These are phyloP conservation scores for Drosophila mettleri DNA, from an alignment of 2,888 invertebrate species.

Conservation along the genomic window DNA sequence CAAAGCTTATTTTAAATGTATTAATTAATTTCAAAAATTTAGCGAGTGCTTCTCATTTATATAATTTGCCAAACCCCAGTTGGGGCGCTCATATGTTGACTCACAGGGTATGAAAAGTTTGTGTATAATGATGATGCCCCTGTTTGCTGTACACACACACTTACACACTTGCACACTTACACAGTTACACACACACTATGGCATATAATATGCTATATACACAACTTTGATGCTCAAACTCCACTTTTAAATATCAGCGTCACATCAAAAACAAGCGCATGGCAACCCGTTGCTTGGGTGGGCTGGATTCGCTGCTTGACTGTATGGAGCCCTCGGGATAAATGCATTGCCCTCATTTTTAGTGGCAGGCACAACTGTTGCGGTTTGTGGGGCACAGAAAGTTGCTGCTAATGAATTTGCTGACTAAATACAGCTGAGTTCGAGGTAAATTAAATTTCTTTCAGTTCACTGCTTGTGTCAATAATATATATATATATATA, in stretches of 20 bases:
- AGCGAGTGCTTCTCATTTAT: neutral
- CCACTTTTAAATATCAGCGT: conserved; percentile 78
- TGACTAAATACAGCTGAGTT: conserved; percentile 30
- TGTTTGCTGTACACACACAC: neutral
- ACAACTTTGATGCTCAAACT: conserved; percentile 65
- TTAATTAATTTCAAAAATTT: too few species aligned
- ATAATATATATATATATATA: conserved; percentile 43
- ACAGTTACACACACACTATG: neutral
- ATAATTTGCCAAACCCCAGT: neutral
- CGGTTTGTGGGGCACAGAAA: conserved; percentile 33
- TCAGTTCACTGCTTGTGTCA: neutral
- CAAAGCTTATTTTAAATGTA: too few species aligned
- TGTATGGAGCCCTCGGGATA: conserved; percentile 59
- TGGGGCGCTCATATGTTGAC: neutral
- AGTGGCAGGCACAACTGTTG: conserved; percentile 61
- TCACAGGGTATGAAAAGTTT: conserved; percentile 41
- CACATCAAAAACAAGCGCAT: conserved; percentile 68
- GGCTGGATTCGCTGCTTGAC: conserved; percentile 26
- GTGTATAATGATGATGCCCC: conserved; percentile 27
- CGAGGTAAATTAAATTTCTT: conserved; percentile 9
- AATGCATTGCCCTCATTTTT: conserved; percentile 76
- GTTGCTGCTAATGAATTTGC: conserved; percentile 61
- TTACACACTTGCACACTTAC: too few species aligned
- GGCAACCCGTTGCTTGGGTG: conserved; percentile 52
- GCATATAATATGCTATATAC: neutral